Conservation (phyloP, 2,888 invertebrate species). For the Spicauda simplicius region DNA sequence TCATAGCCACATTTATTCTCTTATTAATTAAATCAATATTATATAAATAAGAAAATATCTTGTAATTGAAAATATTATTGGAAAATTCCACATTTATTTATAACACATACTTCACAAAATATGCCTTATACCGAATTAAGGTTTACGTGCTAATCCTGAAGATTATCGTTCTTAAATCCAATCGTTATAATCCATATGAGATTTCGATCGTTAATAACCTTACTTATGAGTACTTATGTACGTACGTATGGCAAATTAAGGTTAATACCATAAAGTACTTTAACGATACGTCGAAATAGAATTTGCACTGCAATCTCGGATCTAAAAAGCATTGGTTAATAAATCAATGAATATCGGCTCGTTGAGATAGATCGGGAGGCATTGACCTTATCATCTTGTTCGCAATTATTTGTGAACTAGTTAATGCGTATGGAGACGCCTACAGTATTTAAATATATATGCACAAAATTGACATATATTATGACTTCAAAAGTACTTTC, state of each 20-base stretch:
- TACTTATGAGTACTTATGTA: conserved; percentile 29
- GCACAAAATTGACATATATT: no score
- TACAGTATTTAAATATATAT: not conserved
- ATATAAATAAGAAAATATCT: no score
- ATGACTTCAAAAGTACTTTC: no score
- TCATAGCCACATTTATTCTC: no score
- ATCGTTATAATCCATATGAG: not conserved
- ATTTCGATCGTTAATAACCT: conserved; percentile 29
- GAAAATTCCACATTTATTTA: no score
- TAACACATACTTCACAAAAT: not conserved
- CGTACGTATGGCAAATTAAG: conserved; percentile 30
- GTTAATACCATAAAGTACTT: conserved; percentile 27
- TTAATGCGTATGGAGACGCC: not conserved
- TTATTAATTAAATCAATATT: no score
- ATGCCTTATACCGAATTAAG: not conserved
- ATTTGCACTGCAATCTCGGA: conserved; percentile 29
- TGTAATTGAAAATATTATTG: no score
- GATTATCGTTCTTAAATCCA: conserved; percentile 15
- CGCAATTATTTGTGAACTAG: not conserved
- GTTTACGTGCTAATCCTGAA: conserved; percentile 7
- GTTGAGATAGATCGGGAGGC: conserved; percentile 27
- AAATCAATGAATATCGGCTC: conserved; percentile 28
- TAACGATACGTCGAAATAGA: conserved; percentile 25
- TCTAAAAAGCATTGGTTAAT: conserved; percentile 35
- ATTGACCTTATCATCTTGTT: conserved; percentile 27